Conservation (phyloP, 2,797 vertebrate species). For the Coendou prehensilis region DNA sequence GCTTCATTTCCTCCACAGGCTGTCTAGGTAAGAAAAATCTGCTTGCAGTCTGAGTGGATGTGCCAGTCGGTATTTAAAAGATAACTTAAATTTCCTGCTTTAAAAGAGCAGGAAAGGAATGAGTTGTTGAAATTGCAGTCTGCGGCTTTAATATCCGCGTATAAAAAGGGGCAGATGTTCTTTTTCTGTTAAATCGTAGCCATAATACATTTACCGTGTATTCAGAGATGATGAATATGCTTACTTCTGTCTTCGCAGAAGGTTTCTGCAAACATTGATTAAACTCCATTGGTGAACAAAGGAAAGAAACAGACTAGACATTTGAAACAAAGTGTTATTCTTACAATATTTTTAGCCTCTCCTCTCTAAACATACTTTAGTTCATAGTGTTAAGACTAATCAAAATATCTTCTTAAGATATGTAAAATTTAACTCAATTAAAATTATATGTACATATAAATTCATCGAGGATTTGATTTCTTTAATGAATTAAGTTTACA, state of each 20-base stretch:
- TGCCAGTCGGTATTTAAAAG: conserved; percentile 37
- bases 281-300: conserved; percentile 61
- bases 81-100: conserved; percentile 32
- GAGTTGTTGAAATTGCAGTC: conserved; percentile 52
- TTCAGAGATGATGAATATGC: conserved; percentile 23
- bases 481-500: background rate
- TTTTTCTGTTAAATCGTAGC: conserved; percentile 62
- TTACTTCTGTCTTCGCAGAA: conserved; percentile 36
- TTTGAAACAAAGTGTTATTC: background rate
- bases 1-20: conserved; percentile 62
- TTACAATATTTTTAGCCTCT: conserved; percentile 31
- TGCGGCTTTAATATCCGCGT: conserved; percentile 53
- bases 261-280: conserved; percentile 67
- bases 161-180: conserved; percentile 64
- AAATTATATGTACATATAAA: background rate
- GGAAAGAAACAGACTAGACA: conserved; percentile 2
- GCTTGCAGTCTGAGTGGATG: background rate
- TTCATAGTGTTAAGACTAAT: conserved; percentile 11
- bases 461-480: background rate
- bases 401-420: background rate
- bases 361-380: background rate
- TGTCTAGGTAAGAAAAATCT: conserved; percentile 46
- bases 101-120: background rate
- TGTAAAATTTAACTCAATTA: background rate
- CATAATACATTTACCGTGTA: conserved; percentile 35